Evolutionary conservation across 2,797 vertebrate genomes (phyloP).

Genomic region (Anguilla megastoma): DNA sequence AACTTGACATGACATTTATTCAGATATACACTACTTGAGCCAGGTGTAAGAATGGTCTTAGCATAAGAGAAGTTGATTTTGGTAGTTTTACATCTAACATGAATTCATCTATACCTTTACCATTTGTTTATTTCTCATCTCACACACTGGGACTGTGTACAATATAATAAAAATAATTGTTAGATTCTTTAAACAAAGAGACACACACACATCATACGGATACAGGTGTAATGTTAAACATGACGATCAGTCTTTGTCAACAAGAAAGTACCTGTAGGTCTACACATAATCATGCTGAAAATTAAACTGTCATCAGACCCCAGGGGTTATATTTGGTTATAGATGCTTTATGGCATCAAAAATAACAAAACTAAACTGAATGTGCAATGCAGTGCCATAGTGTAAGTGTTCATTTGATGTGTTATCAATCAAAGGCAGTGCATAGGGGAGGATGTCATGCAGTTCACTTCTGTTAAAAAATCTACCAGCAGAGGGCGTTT

Average conservation of each 20-base stretch:
- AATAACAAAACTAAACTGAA: background rate
- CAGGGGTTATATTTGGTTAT: background rate
- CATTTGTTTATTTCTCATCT: background rate
- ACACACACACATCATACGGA: background rate
- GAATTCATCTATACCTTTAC: background rate
- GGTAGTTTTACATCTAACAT: background rate
- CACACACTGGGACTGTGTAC: background rate
- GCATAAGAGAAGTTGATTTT: background rate
- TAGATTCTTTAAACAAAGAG: background rate
- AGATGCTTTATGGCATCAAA: background rate
- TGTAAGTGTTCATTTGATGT: background rate
- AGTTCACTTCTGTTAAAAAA: background rate
- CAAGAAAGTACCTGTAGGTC: background rate
- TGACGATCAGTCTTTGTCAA: background rate
- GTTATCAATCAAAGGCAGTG: background rate
- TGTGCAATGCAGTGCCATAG: background rate
- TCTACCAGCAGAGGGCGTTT: slow-evolving; percentile 50
- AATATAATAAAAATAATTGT: background rate
- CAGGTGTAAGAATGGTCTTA: background rate
- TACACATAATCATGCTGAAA: background rate
- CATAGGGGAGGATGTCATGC: background rate
- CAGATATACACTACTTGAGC: background rate
- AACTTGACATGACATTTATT: background rate
- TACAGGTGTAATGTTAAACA: background rate
- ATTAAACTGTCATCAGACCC: background rate